A percentile compares a stretch with the other conserved stretches of the same genome.
Conservation (phyloP, 2,113 vertebrate species). For the Danio rerio region DNA sequence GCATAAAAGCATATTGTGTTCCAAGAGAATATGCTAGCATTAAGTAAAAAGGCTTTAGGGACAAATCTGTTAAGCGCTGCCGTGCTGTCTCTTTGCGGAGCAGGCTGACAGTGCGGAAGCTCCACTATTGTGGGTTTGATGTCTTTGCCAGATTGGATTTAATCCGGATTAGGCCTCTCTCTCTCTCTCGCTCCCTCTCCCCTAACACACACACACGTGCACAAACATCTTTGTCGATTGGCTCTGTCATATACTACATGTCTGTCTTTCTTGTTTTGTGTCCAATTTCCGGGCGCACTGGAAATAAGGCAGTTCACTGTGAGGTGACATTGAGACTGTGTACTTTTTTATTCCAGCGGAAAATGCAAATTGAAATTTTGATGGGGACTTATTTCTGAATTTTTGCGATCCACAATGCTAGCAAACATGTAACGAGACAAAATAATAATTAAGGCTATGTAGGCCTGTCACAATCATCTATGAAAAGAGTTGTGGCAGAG, state of each 20-base stretch:
- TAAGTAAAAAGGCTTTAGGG: slow-evolving; percentile 66
- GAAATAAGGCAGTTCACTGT: slow-evolving; percentile 1
- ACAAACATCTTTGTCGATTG: slow-evolving; percentile 45
- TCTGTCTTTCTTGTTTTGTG: slow-evolving; percentile 29
- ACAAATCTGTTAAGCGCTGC: slow-evolving; percentile 66
- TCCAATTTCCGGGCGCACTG: slow-evolving; percentile 22
- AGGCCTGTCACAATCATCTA: too few relatives aligned
- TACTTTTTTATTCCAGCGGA: too few relatives aligned
- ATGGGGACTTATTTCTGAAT: too few relatives aligned
- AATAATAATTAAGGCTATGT: too few relatives aligned
- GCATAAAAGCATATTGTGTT: slow-evolving; percentile 67
- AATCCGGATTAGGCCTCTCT: slow-evolving; percentile 80
- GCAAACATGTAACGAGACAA: too few relatives aligned
- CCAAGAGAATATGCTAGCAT: slow-evolving; percentile 64
- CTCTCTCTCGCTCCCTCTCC: slow-evolving; percentile 43
- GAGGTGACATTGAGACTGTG: slow-evolving; percentile 16
- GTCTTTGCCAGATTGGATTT: slow-evolving; percentile 84
- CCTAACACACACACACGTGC: not conserved
- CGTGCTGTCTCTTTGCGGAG: slow-evolving; percentile 60
- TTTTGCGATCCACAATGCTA: too few relatives aligned
- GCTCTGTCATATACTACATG: slow-evolving; percentile 28
- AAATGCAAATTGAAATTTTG: too few relatives aligned
- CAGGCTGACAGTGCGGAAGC: slow-evolving; percentile 77
- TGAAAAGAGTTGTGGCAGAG: too few relatives aligned
- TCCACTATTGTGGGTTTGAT: slow-evolving; percentile 81